Evolutionary conservation across 2,113 vertebrate species (phyloP).

Genomic region (Psilopsiagon aurifrons): DNA sequence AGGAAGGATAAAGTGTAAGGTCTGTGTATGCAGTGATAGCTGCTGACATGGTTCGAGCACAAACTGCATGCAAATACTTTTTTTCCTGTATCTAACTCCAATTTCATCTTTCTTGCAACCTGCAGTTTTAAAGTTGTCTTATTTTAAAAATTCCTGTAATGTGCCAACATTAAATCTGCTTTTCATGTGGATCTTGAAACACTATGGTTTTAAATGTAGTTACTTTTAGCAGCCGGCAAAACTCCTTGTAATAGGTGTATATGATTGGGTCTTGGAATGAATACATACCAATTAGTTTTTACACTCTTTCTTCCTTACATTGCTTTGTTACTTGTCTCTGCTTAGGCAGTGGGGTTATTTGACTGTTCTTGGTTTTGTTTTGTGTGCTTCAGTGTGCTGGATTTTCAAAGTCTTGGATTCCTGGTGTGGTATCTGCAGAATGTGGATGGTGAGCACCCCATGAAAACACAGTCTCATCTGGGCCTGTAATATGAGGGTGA

Average conservation of each 20-base stretch:
- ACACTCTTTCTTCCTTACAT: neutral
- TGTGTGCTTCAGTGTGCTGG: neutral
- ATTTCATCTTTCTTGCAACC: neutral
- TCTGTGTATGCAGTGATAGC: constrained; percentile 24
- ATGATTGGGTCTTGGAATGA: neutral
- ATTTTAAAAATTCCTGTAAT: neutral
- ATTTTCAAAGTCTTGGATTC: neutral
- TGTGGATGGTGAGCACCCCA: neutral
- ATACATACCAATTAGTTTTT: neutral
- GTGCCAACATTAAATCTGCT: neutral
- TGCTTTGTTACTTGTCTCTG: neutral
- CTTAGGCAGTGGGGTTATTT: neutral
- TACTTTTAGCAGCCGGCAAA: neutral
- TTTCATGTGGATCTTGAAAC: neutral
- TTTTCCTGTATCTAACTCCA: neutral
- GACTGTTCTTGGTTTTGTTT: neutral
- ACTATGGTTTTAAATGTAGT: neutral
- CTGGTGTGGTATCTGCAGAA: accelerated
- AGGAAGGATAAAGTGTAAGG: neutral
- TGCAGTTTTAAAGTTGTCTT: neutral
- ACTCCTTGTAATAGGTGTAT: neutral
- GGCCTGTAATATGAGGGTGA: neutral
- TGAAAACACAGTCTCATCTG: neutral
- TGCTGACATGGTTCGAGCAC: constrained; percentile 9
- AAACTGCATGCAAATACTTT: neutral